Base-by-base conservation (phyloP, 2,113 vertebrate species). In the Hippocampus comes region DNA sequence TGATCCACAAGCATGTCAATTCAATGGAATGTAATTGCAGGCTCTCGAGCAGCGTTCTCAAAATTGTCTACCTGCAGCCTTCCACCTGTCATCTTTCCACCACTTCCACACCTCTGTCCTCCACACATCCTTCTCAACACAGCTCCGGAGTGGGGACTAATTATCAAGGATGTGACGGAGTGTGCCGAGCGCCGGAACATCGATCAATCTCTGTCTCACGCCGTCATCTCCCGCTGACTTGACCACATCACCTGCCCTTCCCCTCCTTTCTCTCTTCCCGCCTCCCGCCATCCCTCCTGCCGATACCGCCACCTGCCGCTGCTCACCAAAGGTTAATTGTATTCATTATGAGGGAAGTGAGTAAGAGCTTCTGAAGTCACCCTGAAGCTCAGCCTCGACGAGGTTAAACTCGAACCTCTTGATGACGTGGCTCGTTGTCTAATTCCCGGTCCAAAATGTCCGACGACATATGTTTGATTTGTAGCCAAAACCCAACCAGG, bases 301-400 rank as follows among this genome's bases (percentile, higher is more conserved):
- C 80, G 77, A 66, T 43, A 72, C 84, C 79, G 84, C 82, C 81
- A 78, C 75, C 72, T 41, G 61, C 34, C 66, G 14, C 81, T 72
- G 74, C 85, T 85, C 79, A 9, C 53, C 78, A 90, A 91, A 91
- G 89, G 90, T 90, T 91, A 91, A 91, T 91, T 87, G 82, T 88
- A 90, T 91, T 90, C 86, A 88, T 89, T 89, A 89, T 83, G 85
- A 82, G 81, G 82, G 79, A 86, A 15, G 68, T 30, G 46, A 42
- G 69, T 17, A 61, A 21, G 51, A 18, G 64, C 21, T 25, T 72
- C 74, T 83, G 83, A 82, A 85, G 85, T 87, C 85, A 87, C 82
- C 82, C 82, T 84, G 53, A 56, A 23, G 53, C 3, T 9, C 21
- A 21, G 21, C 53, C 21, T 73, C 38, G 0, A 34, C 21, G 61